These are phyloP conservation scores for Hyperoplus lanceolatus DNA, from an alignment of 2,797 vertebrate species.

Conservation along the genomic window DNA sequence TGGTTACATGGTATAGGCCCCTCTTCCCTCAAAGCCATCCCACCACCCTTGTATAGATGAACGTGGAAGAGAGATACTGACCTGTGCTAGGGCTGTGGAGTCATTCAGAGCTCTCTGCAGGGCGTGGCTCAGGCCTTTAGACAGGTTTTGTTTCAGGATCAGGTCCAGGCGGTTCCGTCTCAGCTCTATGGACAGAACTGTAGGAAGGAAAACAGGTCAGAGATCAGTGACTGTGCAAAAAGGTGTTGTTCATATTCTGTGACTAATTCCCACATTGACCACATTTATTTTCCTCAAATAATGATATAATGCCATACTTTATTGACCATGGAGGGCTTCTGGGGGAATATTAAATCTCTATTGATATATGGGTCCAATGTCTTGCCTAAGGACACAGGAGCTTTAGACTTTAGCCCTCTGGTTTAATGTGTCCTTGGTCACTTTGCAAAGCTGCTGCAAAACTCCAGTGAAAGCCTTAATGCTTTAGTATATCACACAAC, in stretches of 20 bases:
- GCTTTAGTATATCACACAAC: neutral
- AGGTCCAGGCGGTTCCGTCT: conserved; percentile 87
- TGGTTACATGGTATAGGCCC: no score
- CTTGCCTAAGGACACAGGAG: neutral
- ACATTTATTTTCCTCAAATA: neutral
- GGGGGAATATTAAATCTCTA: no score
- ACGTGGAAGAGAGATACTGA: conserved; percentile 71
- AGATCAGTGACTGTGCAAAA: neutral
- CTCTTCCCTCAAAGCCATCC: neutral
- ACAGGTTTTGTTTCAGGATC: conserved; percentile 88
- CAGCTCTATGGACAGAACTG: conserved; percentile 93
- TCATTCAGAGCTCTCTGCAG: conserved; percentile 92
- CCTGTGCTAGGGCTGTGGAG: conserved; percentile 87
- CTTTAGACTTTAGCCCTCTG: neutral
- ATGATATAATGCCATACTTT: neutral
- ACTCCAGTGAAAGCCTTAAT: neutral
- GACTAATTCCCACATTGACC: neutral
- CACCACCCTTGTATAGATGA: neutral
- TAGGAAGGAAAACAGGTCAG: conserved; percentile 1
- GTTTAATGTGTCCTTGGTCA: conserved; percentile 11
- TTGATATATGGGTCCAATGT: neutral
- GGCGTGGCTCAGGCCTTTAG: conserved; percentile 90
- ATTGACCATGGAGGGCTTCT: neutral
- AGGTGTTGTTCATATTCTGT: neutral
- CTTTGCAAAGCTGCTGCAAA: conserved; percentile 18